Evolutionary conservation across 2,888 invertebrate species (phyloP).

Genomic region (Fabriciana adippe): DNA sequence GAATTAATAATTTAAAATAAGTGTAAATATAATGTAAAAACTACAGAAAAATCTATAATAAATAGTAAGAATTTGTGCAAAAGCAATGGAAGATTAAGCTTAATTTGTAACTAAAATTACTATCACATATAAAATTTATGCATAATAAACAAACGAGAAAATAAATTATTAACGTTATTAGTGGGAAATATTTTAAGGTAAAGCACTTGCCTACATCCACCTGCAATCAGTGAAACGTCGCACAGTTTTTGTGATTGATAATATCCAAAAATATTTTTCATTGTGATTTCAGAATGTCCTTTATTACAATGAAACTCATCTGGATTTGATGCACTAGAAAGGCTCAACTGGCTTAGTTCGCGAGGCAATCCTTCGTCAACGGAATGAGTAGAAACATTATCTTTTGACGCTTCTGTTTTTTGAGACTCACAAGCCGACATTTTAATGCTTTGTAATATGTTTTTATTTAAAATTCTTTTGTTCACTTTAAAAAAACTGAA

Average conservation of each 20-base stretch:
- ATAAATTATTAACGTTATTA: no score
- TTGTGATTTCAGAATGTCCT: conserved; percentile 91
- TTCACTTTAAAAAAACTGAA: conserved; percentile 33
- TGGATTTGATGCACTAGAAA: conserved; percentile 86
- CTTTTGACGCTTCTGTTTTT: conserved; percentile 69
- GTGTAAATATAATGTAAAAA: not conserved
- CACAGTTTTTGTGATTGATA: conserved; percentile 91
- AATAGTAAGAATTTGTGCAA: no score
- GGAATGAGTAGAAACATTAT: conserved; percentile 77
- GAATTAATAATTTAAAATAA: not conserved
- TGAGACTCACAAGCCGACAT: conserved; percentile 74
- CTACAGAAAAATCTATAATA: no score
- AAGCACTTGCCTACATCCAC: conserved; percentile 81
- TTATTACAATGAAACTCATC: conserved; percentile 90
- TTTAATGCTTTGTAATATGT: conserved; percentile 39
- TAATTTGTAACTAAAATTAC: no score
- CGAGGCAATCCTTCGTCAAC: conserved; percentile 83
- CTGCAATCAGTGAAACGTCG: conserved; percentile 93
- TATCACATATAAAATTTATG: no score
- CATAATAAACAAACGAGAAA: no score
- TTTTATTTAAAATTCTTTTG: conserved; percentile 20
- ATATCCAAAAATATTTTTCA: conserved; percentile 92
- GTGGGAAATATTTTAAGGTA: no score
- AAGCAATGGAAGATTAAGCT: no score
- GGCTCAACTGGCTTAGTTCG: conserved; percentile 85